Percentiles rank a stretch among this genome's conserved stretches.
phyloP scores from a whole-genome alignment of 2,797 vertebrate species.

The Hemitrygon akajei region DNA sequence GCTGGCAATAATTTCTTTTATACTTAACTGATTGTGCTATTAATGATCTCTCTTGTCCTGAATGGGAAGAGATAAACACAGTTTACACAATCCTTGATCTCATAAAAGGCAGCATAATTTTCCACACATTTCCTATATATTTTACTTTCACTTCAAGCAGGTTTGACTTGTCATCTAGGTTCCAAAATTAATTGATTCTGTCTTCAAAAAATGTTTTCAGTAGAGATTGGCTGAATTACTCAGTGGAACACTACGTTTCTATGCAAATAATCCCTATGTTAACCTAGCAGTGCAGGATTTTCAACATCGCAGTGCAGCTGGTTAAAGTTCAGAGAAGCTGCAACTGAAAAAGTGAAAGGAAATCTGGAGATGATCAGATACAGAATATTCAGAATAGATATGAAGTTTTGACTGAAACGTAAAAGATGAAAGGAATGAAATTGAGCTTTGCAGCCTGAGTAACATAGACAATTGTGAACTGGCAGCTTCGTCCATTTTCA shows the following conservation, averaged over 20 bases:
- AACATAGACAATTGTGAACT: neutral
- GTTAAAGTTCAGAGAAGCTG: neutral
- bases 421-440: neutral
- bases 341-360: neutral
- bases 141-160: constrained; percentile 21
- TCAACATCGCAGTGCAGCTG: neutral
- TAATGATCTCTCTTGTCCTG: constrained; percentile 18
- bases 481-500: neutral
- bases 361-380: neutral
- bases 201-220: neutral
- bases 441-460: neutral
- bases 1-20: neutral
- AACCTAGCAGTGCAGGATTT: neutral
- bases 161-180: neutral
- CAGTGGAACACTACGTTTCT: neutral
- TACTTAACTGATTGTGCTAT: neutral
- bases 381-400: neutral
- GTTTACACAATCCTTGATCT: constrained; percentile 11
- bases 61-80: neutral
- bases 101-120: neutral
- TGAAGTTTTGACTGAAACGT: neutral
- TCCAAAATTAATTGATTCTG: constrained; percentile 11
- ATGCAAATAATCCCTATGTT: constrained; percentile 10
- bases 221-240: neutral
- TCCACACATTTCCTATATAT: neutral